These are phyloP conservation scores for Vombatus ursinus DNA, from an alignment of 2,113 vertebrate genomes.

Conservation along the genomic window DNA sequence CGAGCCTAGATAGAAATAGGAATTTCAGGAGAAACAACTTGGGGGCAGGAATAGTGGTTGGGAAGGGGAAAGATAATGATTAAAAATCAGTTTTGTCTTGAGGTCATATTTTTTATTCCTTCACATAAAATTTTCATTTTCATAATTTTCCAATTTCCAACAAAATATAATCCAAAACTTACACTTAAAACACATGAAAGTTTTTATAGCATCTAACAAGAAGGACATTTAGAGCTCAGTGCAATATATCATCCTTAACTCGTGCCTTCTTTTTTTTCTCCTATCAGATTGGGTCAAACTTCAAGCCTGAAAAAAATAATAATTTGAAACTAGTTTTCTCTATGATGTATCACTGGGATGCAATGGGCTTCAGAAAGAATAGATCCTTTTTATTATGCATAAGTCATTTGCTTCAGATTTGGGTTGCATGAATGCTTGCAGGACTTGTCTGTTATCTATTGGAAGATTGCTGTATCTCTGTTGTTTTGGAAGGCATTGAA, in stretches of 20 bases:
- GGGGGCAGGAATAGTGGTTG: not conserved
- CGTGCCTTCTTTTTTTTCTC: not conserved
- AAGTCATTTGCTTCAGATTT: conserved; percentile 28
- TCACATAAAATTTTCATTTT: conserved; percentile 16
- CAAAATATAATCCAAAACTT: conserved; percentile 13
- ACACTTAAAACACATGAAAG: not conserved
- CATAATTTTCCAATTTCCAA: conserved; percentile 21
- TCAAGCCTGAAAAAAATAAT: not conserved
- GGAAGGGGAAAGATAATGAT: not conserved
- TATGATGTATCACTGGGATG: not conserved
- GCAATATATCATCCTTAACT: not conserved
- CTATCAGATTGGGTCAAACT: conserved; percentile 16
- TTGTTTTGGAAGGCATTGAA: not conserved
- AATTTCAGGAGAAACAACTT: not conserved
- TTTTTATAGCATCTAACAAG: conserved; percentile 12
- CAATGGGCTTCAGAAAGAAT: conserved; percentile 29
- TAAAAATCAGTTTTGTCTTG: not conserved
- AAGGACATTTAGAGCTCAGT: not conserved
- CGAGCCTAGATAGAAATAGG: not conserved
- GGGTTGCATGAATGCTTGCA: not conserved
- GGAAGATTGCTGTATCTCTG: not conserved
- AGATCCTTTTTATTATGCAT: conserved; percentile 16
- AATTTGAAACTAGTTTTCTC: not conserved
- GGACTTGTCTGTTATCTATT: not conserved
- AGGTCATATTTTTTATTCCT: not conserved